Percentiles rank a stretch among this genome's conserved stretches.
Conservation (phyloP, 2,888 invertebrate species). For the Dorcus hopei region DNA sequence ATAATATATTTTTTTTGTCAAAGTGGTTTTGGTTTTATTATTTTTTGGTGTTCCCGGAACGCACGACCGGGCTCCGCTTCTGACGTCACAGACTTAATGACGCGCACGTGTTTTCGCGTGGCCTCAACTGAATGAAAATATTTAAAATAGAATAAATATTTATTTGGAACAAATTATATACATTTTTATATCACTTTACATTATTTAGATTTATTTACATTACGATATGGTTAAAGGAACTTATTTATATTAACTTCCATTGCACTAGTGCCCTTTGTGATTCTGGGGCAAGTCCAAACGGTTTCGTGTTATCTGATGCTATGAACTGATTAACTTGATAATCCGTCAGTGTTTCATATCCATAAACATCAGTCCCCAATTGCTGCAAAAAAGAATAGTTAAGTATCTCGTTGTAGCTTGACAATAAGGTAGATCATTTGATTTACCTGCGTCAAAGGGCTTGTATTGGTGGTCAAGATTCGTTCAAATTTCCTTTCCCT, state of each 20-base stretch:
- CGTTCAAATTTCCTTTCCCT: constrained; percentile 64
- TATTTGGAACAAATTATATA: too few species aligned
- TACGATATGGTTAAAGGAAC: constrained; percentile 1
- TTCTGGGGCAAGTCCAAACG: constrained; percentile 74
- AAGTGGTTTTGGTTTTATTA: background rate
- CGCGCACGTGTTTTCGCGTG: too few species aligned
- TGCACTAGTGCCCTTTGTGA: constrained; percentile 74
- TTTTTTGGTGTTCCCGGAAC: background rate
- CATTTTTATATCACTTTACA: too few species aligned
- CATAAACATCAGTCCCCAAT: constrained; percentile 74
- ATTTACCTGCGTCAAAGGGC: constrained; percentile 78
- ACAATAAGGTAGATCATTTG: constrained; percentile 5
- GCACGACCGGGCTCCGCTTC: too few species aligned
- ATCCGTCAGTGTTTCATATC: constrained; percentile 72
- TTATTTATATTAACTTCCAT: constrained; percentile 62
- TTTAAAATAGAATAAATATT: too few species aligned
- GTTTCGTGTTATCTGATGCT: constrained; percentile 66
- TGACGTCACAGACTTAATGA: background rate
- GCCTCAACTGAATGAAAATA: too few species aligned
- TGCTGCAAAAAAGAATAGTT: constrained; percentile 57
- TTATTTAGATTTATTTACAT: too few species aligned
- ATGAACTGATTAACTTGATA: constrained; percentile 80
- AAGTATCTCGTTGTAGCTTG: background rate
- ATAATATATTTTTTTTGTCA: constrained; percentile 8
- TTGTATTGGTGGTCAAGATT: constrained; percentile 84